These are phyloP conservation scores for Synergus laeviventris DNA, from an alignment of 2,888 invertebrate genomes.

Conservation along the genomic window DNA sequence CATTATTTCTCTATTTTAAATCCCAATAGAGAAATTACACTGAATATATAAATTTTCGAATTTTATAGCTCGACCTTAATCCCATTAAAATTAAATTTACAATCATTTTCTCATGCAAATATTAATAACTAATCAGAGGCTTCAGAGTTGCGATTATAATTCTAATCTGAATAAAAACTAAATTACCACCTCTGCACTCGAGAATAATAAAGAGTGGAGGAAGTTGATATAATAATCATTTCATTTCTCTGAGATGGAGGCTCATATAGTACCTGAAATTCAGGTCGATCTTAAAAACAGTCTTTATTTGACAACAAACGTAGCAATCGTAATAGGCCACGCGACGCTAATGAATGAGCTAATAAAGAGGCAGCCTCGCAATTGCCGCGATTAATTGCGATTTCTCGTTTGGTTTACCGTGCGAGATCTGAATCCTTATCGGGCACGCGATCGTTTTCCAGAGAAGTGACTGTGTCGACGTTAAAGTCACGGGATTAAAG, in stretches of 20 bases:
- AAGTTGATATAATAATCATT: background rate
- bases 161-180: background rate
- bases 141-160: background rate
- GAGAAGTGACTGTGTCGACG: conserved; percentile 4
- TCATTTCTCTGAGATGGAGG: conserved; percentile 1
- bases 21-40: background rate
- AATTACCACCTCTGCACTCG: background rate
- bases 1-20: background rate
- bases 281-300: background rate
- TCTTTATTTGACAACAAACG: conserved; percentile 41
- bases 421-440: conserved; percentile 31
- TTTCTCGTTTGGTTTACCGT: conserved; percentile 30
- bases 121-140: background rate
- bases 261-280: background rate
- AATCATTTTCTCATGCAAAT: background rate
- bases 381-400: conserved; percentile 20
- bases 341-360: conserved; percentile 19
- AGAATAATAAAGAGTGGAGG: background rate
- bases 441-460: conserved; percentile 27
- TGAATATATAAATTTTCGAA: background rate
- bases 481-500: conserved; percentile 27
- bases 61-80: background rate
- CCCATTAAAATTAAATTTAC: background rate
- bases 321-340: conserved; percentile 22
- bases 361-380: conserved; percentile 17